Base-by-base conservation (phyloP, 2,888 invertebrate species). In the Cataglyphis altisquamis region DNA sequence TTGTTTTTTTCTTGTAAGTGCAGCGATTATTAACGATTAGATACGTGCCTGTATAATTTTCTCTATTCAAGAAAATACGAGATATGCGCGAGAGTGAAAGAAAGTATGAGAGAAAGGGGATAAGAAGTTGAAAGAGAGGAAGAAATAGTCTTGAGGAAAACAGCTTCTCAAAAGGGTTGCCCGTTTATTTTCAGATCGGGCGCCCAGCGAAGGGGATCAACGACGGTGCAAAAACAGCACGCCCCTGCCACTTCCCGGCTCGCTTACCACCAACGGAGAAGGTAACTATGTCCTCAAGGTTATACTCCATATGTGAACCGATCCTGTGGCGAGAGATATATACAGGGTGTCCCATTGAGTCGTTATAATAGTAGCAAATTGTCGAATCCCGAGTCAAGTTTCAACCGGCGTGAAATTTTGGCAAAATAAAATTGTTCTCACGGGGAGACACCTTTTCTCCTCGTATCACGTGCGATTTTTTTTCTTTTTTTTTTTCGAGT, bases 221-320 rank as follows among this genome's bases (percentile, higher is more conserved):
- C 93, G 94, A 85, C 93, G 95, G 87, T 97, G 96, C 92, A 95
- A 96, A 95, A 95, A 96, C 94, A 95, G 96, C 55, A 95, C 96
- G 90, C 96, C 96, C 94, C 96, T 97, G 95, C 96, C 96, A 94
- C 96, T 95, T 91, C 96, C 96, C 90, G 97, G 97, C 92, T 98
- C 98, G 89, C 96, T 97, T 92, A 97, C 97, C 94, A 98, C 98
- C 94, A 97, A 97, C 95, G 97, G 97, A 93, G 97, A 97, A 96
- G 98, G 98, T 98, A 96, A 96, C 86, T 88, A 90, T 87, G 88
- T 88, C 86, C 82, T 90, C 87, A 89, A 91, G 87, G 96, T 95
- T 90, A 84, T 83, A 83, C 75, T 78, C 70, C 75, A 62, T 84
- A 75, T 75, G 68, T 77, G 66, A 55, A 63, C 85, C 81, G 83